Conservation (phyloP, 2,113 vertebrate genomes). For the Agapornis roseicollis region DNA sequence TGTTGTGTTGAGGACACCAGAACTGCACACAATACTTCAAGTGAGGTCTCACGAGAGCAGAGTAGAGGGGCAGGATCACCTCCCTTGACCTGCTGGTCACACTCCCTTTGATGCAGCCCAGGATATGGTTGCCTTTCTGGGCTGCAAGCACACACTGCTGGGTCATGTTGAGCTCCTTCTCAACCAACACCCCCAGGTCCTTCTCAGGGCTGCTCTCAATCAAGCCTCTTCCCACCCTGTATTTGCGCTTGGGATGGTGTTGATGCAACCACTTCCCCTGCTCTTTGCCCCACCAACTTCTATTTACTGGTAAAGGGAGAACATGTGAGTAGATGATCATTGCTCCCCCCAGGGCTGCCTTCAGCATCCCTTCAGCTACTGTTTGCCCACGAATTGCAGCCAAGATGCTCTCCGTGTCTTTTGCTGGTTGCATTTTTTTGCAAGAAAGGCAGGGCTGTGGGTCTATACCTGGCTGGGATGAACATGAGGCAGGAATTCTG, state of each 20-base stretch:
- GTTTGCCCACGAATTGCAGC: background rate
- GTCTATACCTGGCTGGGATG: fast-evolving
- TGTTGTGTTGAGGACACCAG: background rate
- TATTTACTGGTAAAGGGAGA: background rate
- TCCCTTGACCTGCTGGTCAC: background rate
- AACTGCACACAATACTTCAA: background rate
- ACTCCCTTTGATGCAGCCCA: background rate
- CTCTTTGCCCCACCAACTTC: background rate
- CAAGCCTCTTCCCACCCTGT: background rate
- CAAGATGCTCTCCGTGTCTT: background rate
- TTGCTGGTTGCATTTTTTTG: background rate
- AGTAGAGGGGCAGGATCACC: background rate
- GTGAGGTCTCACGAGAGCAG: background rate
- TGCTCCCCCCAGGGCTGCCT: fast-evolving
- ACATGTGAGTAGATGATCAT: fast-evolving
- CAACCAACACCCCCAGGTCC: background rate
- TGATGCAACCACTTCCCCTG: background rate
- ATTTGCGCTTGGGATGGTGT: background rate
- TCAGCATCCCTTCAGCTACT: background rate
- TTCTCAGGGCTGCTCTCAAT: background rate
- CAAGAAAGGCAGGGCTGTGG: background rate
- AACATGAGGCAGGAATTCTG: background rate
- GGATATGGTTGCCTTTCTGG: background rate
- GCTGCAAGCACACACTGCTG: background rate
- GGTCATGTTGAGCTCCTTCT: background rate